phyloP scores from a whole-genome alignment of 2,113 vertebrate genomes.

The Sigmodon hispidus region DNA sequence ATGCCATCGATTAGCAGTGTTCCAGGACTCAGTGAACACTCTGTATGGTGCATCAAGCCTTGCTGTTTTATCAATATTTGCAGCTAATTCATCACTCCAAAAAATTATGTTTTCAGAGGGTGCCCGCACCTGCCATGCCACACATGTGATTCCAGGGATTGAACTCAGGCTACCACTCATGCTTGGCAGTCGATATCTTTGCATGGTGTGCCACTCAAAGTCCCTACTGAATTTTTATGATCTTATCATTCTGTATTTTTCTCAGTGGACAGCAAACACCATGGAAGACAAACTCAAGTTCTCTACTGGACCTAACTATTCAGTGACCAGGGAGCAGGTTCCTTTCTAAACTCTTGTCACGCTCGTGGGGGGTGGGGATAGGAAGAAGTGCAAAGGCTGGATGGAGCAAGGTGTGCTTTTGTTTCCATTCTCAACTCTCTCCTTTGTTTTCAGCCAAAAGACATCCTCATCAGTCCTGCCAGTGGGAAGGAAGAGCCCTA shows the following conservation, averaged over 20 bases:
- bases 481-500: slow-evolving; percentile 25
- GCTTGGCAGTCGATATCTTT: too few relatives aligned
- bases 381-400: neutral
- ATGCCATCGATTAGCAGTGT: neutral
- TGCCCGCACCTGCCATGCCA: neutral
- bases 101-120: neutral
- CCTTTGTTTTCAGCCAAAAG: neutral
- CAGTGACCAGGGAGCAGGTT: neutral
- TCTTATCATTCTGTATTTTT: neutral
- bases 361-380: neutral
- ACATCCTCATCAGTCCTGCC: neutral
- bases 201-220: neutral
- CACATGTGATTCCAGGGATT: neutral
- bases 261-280: neutral
- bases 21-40: neutral
- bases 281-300: neutral
- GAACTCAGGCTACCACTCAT: too few relatives aligned
- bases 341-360: neutral
- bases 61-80: neutral
- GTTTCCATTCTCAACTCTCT: neutral
- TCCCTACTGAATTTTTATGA: neutral
- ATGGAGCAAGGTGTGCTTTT: neutral
- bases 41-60: too few relatives aligned
- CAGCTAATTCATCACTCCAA: neutral
- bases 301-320: neutral